Base-by-base conservation (phyloP, 1,140 invertebrate genomes). In the Pentalonia nigronervosa region DNA sequence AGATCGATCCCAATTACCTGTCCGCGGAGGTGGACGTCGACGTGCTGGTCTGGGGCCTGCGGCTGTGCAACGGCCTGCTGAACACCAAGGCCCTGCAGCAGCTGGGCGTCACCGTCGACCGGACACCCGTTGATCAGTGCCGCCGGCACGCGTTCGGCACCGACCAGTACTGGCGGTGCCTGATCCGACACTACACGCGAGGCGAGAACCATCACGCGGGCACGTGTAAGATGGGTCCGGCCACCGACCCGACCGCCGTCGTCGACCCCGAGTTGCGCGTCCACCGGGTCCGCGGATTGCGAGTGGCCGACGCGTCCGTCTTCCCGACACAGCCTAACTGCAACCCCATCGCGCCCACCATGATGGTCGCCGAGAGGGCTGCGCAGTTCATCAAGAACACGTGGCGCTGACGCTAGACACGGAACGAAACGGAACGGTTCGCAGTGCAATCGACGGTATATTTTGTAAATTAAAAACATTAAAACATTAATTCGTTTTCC, bases 1-100 rank as follows among this genome's bases (percentile, higher is more conserved):
- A 96, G 8, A 98, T 99, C 67, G 97, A 97, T 95, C 97, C 98
- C 2, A 97, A 97, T 94, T 98, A 98, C 94, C 97, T 97, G 67
- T 95, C 96, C 0, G 95, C 97, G 95, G 96, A 96, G 0, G 95
- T 96, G 11, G 97, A 98, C 94, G 95, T 97, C 17, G 96, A 96
- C 94, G 95, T 97, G 67, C 95, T 98, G 95, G 96, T 97, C 94
- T 95, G 95, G 94, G 90, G 91, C 3, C 34, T 95, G 1, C 87
- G 90, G 25, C 21, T 94, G 14, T 88, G 89, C 20, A 56, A 89
- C 0, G 9, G 60, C 2, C 76, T 94, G n/a, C 48, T 83, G 4
- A 87, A 94, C 45, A 94, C 95, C 4, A 56, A 93, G 34, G 94
- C 94, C 0, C 93, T 95, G 89, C 76, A 94, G 45, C 89, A 94